phyloP scores from a whole-genome alignment of 2,888 invertebrate genomes.

The Falcaria lacertinaria region DNA sequence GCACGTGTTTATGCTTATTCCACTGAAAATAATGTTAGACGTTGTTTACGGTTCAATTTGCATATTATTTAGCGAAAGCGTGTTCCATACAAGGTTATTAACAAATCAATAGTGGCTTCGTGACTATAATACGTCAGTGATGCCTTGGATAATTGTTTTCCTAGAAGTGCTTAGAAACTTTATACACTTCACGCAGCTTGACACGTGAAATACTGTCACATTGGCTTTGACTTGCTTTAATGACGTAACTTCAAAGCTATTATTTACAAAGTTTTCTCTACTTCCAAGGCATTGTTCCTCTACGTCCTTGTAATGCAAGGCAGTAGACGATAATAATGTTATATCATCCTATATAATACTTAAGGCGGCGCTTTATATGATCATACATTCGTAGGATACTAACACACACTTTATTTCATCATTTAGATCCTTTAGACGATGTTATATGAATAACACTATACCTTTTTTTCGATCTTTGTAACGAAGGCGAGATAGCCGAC shows the following conservation, averaged over 20 bases:
- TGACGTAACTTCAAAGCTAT: not conserved
- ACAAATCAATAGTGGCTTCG: conserved; percentile 38
- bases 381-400: no score
- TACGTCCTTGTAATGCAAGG: no score
- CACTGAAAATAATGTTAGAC: conserved; percentile 8
- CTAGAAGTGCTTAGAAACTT: not conserved
- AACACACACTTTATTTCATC: no score
- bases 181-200: not conserved
- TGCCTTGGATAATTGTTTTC: conserved; percentile 10
- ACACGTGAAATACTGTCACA: not conserved
- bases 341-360: no score
- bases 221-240: not conserved
- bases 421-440: no score
- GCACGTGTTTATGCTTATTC: conserved; percentile 6
- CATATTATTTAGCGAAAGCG: conserved; percentile 55
- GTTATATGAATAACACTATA: no score
- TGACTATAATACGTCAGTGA: conserved; percentile 12
- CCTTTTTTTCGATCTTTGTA: no score
- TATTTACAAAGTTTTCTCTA: not conserved
- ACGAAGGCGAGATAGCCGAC: no score
- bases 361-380: no score
- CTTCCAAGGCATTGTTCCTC: not conserved
- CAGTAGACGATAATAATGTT: no score
- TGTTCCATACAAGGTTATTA: conserved; percentile 52
- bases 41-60: conserved; percentile 25